Base-by-base conservation (phyloP, 2,797 vertebrate species). In the Poeciliopsis infans region DNA sequence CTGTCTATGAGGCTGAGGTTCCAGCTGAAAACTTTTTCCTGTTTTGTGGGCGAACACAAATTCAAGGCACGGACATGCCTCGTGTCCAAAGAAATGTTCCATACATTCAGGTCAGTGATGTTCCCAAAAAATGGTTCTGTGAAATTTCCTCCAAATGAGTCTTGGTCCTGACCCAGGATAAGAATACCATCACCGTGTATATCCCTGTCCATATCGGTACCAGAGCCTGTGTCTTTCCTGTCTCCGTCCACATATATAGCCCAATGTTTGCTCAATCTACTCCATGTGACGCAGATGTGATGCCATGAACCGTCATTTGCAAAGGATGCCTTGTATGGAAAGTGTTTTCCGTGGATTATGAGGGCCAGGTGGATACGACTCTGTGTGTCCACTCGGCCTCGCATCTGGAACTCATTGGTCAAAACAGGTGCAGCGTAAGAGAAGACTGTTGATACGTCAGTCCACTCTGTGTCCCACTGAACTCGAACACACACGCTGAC, bases 131-230 rank as follows among this genome's bases (percentile, higher is more conserved):
- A 98, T 18, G 98, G 96, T 77, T 98, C 97, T 0, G 95, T 96
- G 90, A 98, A 98, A 86, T 96, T 95, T 25, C 97, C 97, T 0
- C 97, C 97, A 70, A 97, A 95, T 0, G 97, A 96, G 81, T 98
- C 97, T 79, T 98, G 98, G 77, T 98, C 97, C 85, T 98, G 98
- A 3, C 98, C 98, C 33, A 98, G 88, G n/a, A 98, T 96, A 47
- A 98, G 94, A 55, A 96, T 96, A 2, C 98, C 97, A 0, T 95
- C 92, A 0, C 94, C 93, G 0, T 94, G 79, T 81, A 99, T 95
- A 36, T 96, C 91, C 45, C 95, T 93, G 25, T 93, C 92, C 0
- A 89, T 88, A 20, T 95, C 82, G 0, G 81, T 81, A 1, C 86
- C 94, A 16, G 93, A 73, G 1, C 95, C 96, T 0, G 82, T 83